These are phyloP conservation scores for Collichthys lucidus DNA, from an alignment of 2,113 vertebrate species.

Conservation along the genomic window DNA sequence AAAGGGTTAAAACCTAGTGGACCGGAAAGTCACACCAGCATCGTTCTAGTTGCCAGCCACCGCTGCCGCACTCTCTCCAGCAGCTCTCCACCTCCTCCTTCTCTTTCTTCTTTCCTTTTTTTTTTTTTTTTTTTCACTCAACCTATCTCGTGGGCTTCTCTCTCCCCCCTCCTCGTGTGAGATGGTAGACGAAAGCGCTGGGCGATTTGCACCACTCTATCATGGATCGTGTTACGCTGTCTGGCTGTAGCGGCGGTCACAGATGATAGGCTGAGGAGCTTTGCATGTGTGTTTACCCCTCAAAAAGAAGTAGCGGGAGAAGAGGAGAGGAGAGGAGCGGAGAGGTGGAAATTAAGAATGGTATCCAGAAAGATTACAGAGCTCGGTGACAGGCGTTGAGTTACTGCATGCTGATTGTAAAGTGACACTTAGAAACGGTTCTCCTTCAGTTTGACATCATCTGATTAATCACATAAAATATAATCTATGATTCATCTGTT, in stretches of 20 bases:
- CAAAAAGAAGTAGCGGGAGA: slow-evolving; percentile 69
- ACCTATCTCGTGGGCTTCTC: slow-evolving; percentile 71
- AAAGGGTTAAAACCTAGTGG: slow-evolving; percentile 81
- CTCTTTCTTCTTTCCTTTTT: slow-evolving; percentile 54
- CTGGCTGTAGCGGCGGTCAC: slow-evolving; percentile 86
- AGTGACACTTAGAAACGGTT: slow-evolving; percentile 41
- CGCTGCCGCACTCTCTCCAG: slow-evolving; percentile 78
- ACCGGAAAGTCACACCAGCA: slow-evolving; percentile 81
- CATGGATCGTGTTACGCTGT: slow-evolving; percentile 89
- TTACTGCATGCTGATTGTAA: slow-evolving; percentile 16
- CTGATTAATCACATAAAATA: slow-evolving; percentile 29
- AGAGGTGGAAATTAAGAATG: slow-evolving; percentile 66
- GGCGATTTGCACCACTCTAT: slow-evolving; percentile 87
- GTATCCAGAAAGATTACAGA: slow-evolving; percentile 49
- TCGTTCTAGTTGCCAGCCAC: slow-evolving; percentile 80
- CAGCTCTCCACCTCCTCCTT: slow-evolving; percentile 77
- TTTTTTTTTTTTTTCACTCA: slow-evolving; percentile 53
- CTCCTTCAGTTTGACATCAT: slow-evolving; percentile 30
- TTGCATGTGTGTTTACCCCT: slow-evolving; percentile 75
- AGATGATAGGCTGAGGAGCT: slow-evolving; percentile 90
- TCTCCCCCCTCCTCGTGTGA: slow-evolving; percentile 75
- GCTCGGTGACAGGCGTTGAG: slow-evolving; percentile 49
- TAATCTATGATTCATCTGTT: slow-evolving; percentile 24
- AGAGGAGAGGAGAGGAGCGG: slow-evolving; percentile 49
- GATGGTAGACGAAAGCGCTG: slow-evolving; percentile 82